These are phyloP conservation scores for Phocoena sinus DNA, from an alignment of 2,113 vertebrate species.

Conservation along the genomic window DNA sequence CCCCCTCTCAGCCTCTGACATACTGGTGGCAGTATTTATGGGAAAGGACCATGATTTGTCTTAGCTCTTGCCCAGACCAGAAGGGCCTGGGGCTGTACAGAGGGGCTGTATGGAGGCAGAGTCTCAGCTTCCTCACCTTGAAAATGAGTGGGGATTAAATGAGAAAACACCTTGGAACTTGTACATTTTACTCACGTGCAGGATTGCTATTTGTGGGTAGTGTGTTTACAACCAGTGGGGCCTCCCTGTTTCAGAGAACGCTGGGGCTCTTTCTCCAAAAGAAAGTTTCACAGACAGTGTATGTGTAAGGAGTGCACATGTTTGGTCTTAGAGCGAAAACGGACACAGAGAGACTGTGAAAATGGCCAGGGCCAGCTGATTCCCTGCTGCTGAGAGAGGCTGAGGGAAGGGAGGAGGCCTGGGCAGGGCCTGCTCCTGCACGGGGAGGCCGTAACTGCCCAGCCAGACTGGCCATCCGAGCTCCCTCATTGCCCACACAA, in stretches of 20 bases:
- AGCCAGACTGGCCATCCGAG: not conserved
- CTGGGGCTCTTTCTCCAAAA: not conserved
- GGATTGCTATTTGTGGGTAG: not conserved
- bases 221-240: not conserved
- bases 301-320: not conserved
- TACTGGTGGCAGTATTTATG: not conserved
- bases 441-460: not conserved
- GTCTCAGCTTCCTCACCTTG: not conserved
- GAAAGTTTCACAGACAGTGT: not conserved
- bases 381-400: not conserved
- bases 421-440: not conserved
- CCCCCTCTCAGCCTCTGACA: not conserved
- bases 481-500: no score
- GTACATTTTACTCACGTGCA: not conserved
- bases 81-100: not conserved
- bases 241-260: not conserved
- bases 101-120: not conserved
- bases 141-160: not conserved
- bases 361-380: not conserved
- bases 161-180: not conserved
- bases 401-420: not conserved
- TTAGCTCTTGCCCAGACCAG: not conserved
- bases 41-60: not conserved
- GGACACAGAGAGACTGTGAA: not conserved
- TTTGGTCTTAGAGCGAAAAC: not conserved